Conservation (phyloP, 2,888 invertebrate species). For the Siphlonurus alternatus region DNA sequence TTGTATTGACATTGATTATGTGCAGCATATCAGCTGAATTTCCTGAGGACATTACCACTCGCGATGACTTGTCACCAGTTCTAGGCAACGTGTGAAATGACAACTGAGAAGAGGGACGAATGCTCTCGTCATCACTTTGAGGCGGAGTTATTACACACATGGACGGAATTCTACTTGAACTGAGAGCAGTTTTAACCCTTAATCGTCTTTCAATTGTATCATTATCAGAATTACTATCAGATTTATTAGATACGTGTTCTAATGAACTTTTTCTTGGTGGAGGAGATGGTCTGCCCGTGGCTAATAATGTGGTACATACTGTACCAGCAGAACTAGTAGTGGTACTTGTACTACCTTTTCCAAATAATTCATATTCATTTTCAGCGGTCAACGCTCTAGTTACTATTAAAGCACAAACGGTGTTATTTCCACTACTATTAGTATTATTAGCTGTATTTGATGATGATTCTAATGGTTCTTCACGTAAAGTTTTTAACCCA, state of each 20-base stretch:
- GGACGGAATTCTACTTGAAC: slow-evolving; percentile 74
- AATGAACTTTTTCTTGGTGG: slow-evolving; percentile 69
- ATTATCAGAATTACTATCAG: not conserved
- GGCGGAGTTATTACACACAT: slow-evolving; percentile 84
- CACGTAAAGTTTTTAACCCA: slow-evolving; percentile 70
- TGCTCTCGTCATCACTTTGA: slow-evolving; percentile 63
- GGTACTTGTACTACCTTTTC: slow-evolving; percentile 80
- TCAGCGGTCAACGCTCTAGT: slow-evolving; percentile 58
- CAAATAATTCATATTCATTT: slow-evolving; percentile 79
- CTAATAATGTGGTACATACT: slow-evolving; percentile 66
- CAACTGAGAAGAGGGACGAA: slow-evolving; percentile 1
- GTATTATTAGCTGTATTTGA: slow-evolving; percentile 32
- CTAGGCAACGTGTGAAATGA: slow-evolving; percentile 2
- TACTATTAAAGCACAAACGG: slow-evolving; percentile 42
- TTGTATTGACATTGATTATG: slow-evolving; percentile 5
- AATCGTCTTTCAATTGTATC: slow-evolving; percentile 33
- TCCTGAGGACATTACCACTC: slow-evolving; percentile 2
- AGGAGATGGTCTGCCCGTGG: slow-evolving; percentile 44
- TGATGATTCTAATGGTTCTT: slow-evolving; percentile 41
- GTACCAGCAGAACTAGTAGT: slow-evolving; percentile 83
- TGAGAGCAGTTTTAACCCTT: slow-evolving; percentile 70
- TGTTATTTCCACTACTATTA: slow-evolving; percentile 20
- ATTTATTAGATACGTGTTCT: slow-evolving; percentile 15
- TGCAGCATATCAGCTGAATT: slow-evolving; percentile 5
- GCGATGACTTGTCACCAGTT: slow-evolving; percentile 5